These are phyloP conservation scores for Trissolcus basalis DNA, from an alignment of 1,140 invertebrate species.

Conservation along the genomic window DNA sequence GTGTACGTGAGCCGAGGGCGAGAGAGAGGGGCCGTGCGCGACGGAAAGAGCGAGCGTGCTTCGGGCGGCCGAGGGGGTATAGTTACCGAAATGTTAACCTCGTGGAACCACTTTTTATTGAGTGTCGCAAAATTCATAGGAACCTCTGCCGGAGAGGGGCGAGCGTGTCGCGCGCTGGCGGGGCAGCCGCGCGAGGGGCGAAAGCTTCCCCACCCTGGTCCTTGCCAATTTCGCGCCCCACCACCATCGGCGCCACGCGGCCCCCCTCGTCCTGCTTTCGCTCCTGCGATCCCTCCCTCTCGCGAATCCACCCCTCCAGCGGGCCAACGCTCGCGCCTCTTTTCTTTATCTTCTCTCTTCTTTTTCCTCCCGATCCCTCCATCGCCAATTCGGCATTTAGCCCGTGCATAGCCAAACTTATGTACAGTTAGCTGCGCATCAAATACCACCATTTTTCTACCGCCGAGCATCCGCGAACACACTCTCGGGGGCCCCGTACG, in stretches of 20 bases:
- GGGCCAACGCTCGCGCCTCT: slow-evolving; percentile 25
- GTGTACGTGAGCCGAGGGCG: slow-evolving; percentile 25
- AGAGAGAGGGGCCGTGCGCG: slow-evolving; percentile 32
- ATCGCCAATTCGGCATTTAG: slow-evolving; percentile 65
- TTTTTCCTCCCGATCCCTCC: slow-evolving; percentile 30
- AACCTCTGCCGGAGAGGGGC: slow-evolving; percentile 64
- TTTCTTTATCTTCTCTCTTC: slow-evolving; percentile 35
- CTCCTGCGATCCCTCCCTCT: slow-evolving; percentile 21
- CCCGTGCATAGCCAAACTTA: slow-evolving; percentile 73
- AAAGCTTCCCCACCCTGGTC: slow-evolving; percentile 55
- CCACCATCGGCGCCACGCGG: slow-evolving; percentile 49
- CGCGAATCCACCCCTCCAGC: slow-evolving; percentile 49
- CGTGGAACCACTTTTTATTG: slow-evolving; percentile 77
- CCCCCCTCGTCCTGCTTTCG: slow-evolving; percentile 30
- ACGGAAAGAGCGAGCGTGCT: slow-evolving; percentile 49
- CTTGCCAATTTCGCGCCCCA: slow-evolving; percentile 69
- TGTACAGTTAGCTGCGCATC: slow-evolving; percentile 71
- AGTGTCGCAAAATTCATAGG: slow-evolving; percentile 77
- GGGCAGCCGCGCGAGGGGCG: slow-evolving; percentile 57
- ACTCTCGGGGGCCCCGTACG: background rate
- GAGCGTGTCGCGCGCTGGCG: slow-evolving; percentile 51
- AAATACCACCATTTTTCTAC: slow-evolving; percentile 64
- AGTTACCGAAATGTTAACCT: slow-evolving; percentile 78
- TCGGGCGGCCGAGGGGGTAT: slow-evolving; percentile 71
- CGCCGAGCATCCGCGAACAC: slow-evolving; percentile 11